Evolutionary conservation across 2,797 vertebrate genomes (phyloP).

Genomic region (Odontamblyopus rebecca): DNA sequence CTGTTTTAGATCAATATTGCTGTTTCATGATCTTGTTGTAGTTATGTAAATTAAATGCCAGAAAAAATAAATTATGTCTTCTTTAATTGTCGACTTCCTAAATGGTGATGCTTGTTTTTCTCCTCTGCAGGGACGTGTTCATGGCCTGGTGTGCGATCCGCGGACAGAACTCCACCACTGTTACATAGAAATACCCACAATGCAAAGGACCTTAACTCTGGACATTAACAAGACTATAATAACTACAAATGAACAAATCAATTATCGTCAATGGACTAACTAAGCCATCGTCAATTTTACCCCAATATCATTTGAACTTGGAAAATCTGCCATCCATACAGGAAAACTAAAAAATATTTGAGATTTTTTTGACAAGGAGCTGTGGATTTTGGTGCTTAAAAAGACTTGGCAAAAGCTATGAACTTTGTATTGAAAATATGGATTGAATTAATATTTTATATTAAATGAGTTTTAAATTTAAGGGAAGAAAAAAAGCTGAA

Average conservation of each 20-base stretch:
- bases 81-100: not conserved
- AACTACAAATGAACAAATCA: slow-evolving; percentile 12
- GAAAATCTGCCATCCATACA: too few species aligned
- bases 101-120: not conserved
- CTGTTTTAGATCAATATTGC: too few species aligned
- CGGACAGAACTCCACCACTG: slow-evolving; percentile 83
- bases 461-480: slow-evolving; percentile 63
- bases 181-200: slow-evolving; percentile 65
- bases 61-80: too few species aligned
- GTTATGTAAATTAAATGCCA: too few species aligned
- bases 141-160: slow-evolving; percentile 88
- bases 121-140: slow-evolving; percentile 84
- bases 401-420: slow-evolving; percentile 10
- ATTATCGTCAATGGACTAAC: slow-evolving; percentile 13
- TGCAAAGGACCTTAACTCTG: not conserved
- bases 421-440: slow-evolving; percentile 39
- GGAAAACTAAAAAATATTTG: not conserved
- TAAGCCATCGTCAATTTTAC: slow-evolving; percentile 12
- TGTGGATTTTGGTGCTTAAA: not conserved
- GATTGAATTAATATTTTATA: slow-evolving; percentile 57
- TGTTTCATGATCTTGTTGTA: too few species aligned
- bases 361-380: too few species aligned
- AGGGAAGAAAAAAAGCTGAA: slow-evolving; percentile 12
- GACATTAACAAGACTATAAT: slow-evolving; percentile 8
- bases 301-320: not conserved